Evolutionary conservation across 2,113 vertebrate genomes (phyloP).

Genomic region (Anser brachyrhynchus): DNA sequence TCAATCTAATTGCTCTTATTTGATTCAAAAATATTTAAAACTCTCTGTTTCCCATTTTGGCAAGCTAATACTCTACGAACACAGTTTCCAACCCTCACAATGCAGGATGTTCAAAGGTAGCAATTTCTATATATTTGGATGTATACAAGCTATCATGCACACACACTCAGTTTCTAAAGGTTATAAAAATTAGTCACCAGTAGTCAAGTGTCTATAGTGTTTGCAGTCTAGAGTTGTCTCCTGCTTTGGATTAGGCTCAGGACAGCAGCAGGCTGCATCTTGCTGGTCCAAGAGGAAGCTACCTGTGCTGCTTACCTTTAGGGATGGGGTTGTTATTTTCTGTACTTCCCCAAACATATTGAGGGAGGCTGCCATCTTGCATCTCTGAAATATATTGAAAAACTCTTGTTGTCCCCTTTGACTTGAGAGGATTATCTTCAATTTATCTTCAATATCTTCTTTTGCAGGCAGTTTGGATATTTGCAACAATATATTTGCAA

Average conservation of each 20-base stretch:
- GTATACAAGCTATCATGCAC: background rate
- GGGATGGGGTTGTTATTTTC: background rate
- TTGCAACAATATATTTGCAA: background rate
- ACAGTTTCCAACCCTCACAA: background rate
- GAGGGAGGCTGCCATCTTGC: background rate
- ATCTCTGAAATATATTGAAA: background rate
- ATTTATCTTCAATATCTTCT: background rate
- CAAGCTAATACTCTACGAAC: background rate
- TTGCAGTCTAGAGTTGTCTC: background rate
- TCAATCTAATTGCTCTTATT: slow-evolving; percentile 16
- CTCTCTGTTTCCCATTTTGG: background rate
- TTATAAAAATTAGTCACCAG: background rate
- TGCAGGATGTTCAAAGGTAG: background rate
- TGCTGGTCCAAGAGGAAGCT: background rate
- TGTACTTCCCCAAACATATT: background rate
- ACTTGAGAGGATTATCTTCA: background rate
- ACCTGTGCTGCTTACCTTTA: background rate
- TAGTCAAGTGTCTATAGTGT: background rate
- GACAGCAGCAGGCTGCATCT: background rate
- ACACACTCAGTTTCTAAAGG: background rate
- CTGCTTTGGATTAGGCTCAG: background rate
- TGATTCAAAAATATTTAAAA: slow-evolving; percentile 11
- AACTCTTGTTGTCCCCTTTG: background rate
- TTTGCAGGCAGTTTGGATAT: background rate
- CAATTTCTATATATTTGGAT: background rate